Evolutionary conservation across 2,113 vertebrate genomes (phyloP).

Genomic region (Leptobrachium leishanense): DNA sequence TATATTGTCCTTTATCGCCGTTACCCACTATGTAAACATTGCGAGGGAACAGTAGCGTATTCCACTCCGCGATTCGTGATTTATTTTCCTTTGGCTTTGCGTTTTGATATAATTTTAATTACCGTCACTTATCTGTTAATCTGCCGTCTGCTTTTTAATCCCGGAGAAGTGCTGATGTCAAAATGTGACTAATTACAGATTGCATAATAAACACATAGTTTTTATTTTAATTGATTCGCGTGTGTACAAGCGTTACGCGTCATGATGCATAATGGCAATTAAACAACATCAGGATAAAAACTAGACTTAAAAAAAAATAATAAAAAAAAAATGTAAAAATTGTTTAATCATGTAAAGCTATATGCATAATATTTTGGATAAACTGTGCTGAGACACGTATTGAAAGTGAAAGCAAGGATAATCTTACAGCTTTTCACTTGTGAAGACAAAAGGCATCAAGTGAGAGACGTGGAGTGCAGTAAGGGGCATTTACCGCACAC

Average conservation of each 20-base stretch:
- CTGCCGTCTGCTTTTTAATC: slow-evolving; percentile 19
- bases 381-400: no score
- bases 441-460: no score
- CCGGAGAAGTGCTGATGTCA: slow-evolving; percentile 16
- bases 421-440: no score
- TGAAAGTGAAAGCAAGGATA: no score
- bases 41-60: background rate
- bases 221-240: slow-evolving; percentile 20
- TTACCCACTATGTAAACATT: no score
- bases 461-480: no score
- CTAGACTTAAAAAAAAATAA: background rate
- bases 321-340: background rate
- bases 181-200: slow-evolving; percentile 28
- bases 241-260: background rate
- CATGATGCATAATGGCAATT: slow-evolving; percentile 18
- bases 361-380: no score
- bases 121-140: slow-evolving; percentile 12
- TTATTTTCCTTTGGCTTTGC: background rate
- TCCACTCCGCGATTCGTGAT: background rate
- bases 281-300: background rate
- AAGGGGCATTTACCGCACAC: no score
- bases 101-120: slow-evolving; percentile 21
- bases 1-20: no score
- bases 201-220: slow-evolving; percentile 10
- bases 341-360: no score